These are phyloP conservation scores for Trinorchestia longiramus DNA, from an alignment of 1,140 invertebrate species.

Conservation along the genomic window DNA sequence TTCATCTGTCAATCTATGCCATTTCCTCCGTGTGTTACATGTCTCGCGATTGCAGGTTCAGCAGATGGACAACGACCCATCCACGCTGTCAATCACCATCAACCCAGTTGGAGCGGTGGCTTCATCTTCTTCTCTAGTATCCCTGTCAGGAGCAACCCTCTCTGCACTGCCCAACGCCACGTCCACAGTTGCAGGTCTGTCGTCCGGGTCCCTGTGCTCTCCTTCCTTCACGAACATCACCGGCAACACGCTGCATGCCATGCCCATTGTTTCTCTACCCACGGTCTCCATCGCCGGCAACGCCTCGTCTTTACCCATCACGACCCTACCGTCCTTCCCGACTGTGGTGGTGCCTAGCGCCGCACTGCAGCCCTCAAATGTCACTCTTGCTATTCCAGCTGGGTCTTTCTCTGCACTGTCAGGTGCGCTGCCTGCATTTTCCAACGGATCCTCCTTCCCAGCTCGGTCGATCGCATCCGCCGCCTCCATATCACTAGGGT, in stretches of 20 bases:
- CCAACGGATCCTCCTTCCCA: slow-evolving; percentile 32
- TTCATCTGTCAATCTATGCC: not conserved
- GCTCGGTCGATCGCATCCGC: not conserved
- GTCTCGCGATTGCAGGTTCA: not conserved
- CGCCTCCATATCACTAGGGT: slow-evolving; percentile 10
- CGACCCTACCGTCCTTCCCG: slow-evolving; percentile 6
- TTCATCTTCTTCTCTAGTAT: not conserved
- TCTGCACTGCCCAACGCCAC: not conserved
- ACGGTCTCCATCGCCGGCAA: not conserved
- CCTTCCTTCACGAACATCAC: slow-evolving; percentile 23
- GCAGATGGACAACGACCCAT: slow-evolving; percentile 16
- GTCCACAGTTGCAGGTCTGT: not conserved
- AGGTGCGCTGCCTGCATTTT: slow-evolving; percentile 10
- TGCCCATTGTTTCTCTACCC: slow-evolving; percentile 24
- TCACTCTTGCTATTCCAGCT: slow-evolving; percentile 15
- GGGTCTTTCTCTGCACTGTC: slow-evolving; percentile 18
- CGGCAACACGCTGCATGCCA: slow-evolving; percentile 10
- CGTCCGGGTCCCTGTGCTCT: not conserved
- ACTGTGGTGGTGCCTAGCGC: slow-evolving; percentile 31
- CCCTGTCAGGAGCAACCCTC: not conserved
- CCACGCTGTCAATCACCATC: slow-evolving; percentile 35
- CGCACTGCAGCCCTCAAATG: slow-evolving; percentile 20
- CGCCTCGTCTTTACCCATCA: not conserved
- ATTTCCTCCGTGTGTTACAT: not conserved
- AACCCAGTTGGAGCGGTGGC: slow-evolving; percentile 19